Percentiles rank a stretch among this genome's conserved stretches.
Conservation (phyloP, 2,113 vertebrate genomes). For the Tautogolabrus adspersus region DNA sequence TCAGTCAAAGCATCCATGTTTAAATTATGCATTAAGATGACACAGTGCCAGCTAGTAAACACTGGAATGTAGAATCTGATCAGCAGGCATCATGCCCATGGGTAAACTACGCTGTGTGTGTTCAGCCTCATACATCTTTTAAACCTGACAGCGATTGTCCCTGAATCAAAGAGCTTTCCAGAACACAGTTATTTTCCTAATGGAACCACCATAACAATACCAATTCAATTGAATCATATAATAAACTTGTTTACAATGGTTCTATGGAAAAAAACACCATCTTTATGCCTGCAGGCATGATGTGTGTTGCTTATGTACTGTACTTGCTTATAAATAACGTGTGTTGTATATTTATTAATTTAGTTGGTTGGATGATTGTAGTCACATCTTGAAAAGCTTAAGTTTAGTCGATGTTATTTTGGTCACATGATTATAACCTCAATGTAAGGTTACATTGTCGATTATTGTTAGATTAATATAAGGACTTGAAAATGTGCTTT, state of each 20-base stretch:
- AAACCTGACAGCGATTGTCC: background rate
- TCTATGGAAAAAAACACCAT: background rate
- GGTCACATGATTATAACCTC: too few relatives aligned
- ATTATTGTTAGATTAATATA: too few relatives aligned
- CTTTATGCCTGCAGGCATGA: background rate
- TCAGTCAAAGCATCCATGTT: background rate
- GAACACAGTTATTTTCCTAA: background rate
- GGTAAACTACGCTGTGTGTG: background rate
- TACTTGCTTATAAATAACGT: background rate
- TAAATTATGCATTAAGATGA: background rate
- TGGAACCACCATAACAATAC: background rate
- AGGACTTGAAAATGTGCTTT: too few relatives aligned
- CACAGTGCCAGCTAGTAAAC: background rate
- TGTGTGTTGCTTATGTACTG: background rate
- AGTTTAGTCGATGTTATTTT: too few relatives aligned
- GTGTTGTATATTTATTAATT: too few relatives aligned
- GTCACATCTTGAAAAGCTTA: too few relatives aligned
- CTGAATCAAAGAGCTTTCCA: background rate
- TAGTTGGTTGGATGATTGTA: too few relatives aligned
- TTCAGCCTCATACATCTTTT: background rate
- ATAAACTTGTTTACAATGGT: background rate
- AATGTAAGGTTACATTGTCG: too few relatives aligned
- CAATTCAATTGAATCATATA: background rate
- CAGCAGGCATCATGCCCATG: background rate
- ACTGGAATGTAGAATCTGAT: constrained; percentile 1